A percentile compares a stretch with the other conserved stretches of the same genome.
Evolutionary conservation across 2,888 invertebrate species (phyloP).

Genomic region (Hemicrepidius hirtus): DNA sequence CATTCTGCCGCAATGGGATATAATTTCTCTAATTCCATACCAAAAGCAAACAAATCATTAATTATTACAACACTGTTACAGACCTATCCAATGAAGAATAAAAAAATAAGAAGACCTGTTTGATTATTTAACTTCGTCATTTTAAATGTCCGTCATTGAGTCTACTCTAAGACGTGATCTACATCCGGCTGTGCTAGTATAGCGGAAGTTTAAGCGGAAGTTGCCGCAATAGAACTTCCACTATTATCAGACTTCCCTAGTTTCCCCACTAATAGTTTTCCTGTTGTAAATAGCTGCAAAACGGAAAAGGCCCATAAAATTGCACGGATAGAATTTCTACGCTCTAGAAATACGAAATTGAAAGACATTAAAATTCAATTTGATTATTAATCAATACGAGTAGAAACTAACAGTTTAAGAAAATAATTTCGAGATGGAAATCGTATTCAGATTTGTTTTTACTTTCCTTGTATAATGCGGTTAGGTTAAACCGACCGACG

Average conservation of each 20-base stretch:
- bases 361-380: conserved; percentile 3
- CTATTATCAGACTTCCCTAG: conserved; percentile 45
- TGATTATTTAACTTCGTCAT: conserved; percentile 17
- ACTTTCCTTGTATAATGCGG: too few relatives aligned
- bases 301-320: conserved; percentile 43
- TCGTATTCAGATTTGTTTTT: too few relatives aligned
- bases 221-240: conserved; percentile 44
- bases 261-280: conserved; percentile 45
- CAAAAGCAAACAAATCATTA: background rate
- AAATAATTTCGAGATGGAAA: too few relatives aligned
- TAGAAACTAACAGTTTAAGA: background rate
- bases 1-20: conserved; percentile 6
- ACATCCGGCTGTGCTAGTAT: conserved; percentile 34
- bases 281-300: conserved; percentile 36
- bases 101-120: background rate
- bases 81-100: too few relatives aligned
- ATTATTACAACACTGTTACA: background rate
- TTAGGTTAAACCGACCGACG: background rate
- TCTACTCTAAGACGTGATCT: conserved; percentile 27
- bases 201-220: conserved; percentile 39
- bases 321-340: conserved; percentile 13
- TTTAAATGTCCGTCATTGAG: conserved; percentile 6
- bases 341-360: background rate
- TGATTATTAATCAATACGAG: background rate
- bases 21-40: background rate